Evolutionary conservation across 2,113 vertebrate genomes (phyloP), one percentile per base, ranked within the genome.

Genomic region (Anolis carolinensis): DNA sequence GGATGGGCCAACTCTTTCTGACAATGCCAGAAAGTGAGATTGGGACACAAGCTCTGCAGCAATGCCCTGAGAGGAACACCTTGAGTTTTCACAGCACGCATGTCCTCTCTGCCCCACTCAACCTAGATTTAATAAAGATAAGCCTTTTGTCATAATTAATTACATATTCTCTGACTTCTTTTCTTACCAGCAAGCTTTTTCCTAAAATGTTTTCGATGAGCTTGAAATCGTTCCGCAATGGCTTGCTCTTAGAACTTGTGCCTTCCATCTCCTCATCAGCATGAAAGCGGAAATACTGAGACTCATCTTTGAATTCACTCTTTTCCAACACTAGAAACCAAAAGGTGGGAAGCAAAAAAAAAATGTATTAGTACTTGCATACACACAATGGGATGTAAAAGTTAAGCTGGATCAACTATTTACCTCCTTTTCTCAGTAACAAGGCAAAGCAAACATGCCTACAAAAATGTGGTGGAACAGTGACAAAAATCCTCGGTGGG

Each of bases 271-370:
- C 99, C 90, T 99, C 99, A 13, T 99, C 99, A 0, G 99, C 98
- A 0, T 99, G 98, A 94, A 99, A 99, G 67, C 98, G 98, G 95
- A 99, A 99, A 93, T 98, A 99, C 72, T 98, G 98, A 6, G 98
- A 99, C 83, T 99, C 99, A 4, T 99, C 98, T 95, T 98, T 99
- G 94, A 99, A 99, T 93, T 99, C 98, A 1, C 98, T 99, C 95
- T 98, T 99, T 96, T 99, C 99, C 92, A 99, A 93, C 85, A 99
- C 99, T 99, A 89, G 55, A 87, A 88, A 91, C n/a, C 52, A 93
- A 73, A 86, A 3, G 39, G 50, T 52, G 52, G 83, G 70, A 92
- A 82, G 82, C 27, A 20, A 71, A 7, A 77, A n/a, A n/a, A 1
- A 83, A 0, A 25, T 1, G 0, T 0, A 80, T 89, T 92, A 88